Conservation (phyloP, 2,113 vertebrate species). For the Embiotoca jacksoni region DNA sequence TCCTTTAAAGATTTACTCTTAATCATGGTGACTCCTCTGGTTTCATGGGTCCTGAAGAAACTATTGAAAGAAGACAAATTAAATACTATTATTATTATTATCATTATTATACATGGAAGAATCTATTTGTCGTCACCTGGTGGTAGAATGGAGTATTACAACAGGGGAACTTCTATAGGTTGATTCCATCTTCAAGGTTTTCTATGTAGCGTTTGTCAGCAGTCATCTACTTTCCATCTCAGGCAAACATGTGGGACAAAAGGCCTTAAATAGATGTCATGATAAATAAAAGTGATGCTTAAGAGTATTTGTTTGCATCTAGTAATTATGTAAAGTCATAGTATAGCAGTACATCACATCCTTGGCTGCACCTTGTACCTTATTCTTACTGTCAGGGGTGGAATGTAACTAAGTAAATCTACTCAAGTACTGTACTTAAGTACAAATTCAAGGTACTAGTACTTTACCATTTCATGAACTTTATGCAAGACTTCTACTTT, state of each 20-base stretch:
- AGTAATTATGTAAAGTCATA: not conserved
- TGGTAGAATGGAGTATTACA: slow-evolving; percentile 26
- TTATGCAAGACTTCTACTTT: no score
- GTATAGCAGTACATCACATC: not conserved
- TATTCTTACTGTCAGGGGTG: not conserved
- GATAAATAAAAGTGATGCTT: no score
- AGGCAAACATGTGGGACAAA: no score
- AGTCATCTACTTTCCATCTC: no score
- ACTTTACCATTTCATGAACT: no score
- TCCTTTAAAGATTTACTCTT: not conserved
- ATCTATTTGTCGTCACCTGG: slow-evolving; percentile 11
- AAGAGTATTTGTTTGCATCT: no score
- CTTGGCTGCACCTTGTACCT: not conserved
- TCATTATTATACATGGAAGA: not conserved
- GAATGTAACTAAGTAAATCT: no score
- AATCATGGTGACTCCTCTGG: not conserved
- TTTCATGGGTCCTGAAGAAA: not conserved
- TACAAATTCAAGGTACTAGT: no score
- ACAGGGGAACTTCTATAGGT: not conserved
- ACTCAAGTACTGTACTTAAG: no score
- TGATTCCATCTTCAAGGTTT: not conserved
- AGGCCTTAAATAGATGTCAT: no score
- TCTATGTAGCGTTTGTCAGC: no score
- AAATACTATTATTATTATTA: not conserved
- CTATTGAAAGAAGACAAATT: not conserved